phyloP scores from a whole-genome alignment of 64 coral and sea anemone genomes.

The Montipora cactus region DNA sequence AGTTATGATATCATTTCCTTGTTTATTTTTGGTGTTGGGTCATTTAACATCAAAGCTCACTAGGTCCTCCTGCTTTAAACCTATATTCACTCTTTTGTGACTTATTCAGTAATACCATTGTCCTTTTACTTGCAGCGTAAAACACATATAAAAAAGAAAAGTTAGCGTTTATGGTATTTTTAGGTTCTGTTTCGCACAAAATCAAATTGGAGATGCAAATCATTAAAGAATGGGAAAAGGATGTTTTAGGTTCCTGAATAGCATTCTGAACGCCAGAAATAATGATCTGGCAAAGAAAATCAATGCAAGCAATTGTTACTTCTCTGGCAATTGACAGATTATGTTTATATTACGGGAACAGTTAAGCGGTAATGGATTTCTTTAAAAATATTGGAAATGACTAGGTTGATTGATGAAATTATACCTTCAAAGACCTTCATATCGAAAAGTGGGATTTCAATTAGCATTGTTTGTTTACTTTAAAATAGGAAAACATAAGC shows the following conservation, averaged over 20 bases:
- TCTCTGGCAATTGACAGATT: neutral
- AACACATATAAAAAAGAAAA: no score
- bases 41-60: no score
- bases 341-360: neutral
- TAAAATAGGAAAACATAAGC: neutral
- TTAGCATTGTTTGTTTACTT: conserved; percentile 1
- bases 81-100: no score
- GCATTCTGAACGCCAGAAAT: neutral
- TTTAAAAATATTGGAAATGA: conserved; percentile 15
- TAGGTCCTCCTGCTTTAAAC: no score
- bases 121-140: no score
- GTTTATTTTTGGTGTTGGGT: no score
- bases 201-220: no score
- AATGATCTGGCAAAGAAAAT: neutral
- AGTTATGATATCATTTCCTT: no score
- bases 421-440: neutral
- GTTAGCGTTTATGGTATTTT: no score
- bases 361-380: conserved; percentile 20
- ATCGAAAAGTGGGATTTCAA: neutral
- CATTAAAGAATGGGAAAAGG: no score
- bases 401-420: neutral
- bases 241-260: neutral
- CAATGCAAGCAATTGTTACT: neutral
- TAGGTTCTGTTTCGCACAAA: no score
- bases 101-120: no score